phyloP scores from a whole-genome alignment of 2,797 vertebrate genomes.

The Anabacerthia variegaticeps region DNA sequence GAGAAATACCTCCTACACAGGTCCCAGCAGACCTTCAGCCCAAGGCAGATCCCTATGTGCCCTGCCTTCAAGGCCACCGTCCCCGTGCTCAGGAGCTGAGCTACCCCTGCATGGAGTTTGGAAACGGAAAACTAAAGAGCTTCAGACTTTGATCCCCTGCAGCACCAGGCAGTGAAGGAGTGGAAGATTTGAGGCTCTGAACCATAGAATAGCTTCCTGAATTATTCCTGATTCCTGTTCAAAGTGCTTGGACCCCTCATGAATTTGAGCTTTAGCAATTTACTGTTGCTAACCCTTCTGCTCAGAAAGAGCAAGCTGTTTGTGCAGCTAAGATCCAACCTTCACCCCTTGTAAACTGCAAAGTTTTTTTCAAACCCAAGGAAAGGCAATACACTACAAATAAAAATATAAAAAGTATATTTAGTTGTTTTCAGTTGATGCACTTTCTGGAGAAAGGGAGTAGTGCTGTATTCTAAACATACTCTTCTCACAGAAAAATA shows the following conservation, averaged over 20 bases:
- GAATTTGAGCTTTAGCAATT: background rate
- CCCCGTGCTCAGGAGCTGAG: fast-evolving
- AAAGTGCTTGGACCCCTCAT: background rate
- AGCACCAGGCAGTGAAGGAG: background rate
- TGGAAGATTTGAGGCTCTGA: background rate
- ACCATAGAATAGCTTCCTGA: background rate
- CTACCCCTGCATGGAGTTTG: background rate
- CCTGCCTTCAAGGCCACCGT: background rate
- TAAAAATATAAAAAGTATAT: background rate
- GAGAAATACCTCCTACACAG: background rate
- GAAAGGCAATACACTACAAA: background rate
- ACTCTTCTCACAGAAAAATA: background rate
- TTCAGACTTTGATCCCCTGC: background rate
- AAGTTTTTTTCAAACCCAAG: background rate
- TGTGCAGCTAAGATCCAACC: background rate
- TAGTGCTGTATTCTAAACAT: background rate
- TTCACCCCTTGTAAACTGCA: constrained; percentile 21
- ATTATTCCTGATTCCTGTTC: background rate
- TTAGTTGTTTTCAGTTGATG: background rate
- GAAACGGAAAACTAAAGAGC: background rate
- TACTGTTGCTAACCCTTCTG: background rate
- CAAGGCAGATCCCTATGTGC: fast-evolving
- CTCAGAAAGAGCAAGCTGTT: constrained; percentile 3
- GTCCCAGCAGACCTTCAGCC: background rate
- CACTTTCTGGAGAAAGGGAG: background rate